Conservation (phyloP, 2,888 invertebrate species). For the Luperina nickerlii region DNA sequence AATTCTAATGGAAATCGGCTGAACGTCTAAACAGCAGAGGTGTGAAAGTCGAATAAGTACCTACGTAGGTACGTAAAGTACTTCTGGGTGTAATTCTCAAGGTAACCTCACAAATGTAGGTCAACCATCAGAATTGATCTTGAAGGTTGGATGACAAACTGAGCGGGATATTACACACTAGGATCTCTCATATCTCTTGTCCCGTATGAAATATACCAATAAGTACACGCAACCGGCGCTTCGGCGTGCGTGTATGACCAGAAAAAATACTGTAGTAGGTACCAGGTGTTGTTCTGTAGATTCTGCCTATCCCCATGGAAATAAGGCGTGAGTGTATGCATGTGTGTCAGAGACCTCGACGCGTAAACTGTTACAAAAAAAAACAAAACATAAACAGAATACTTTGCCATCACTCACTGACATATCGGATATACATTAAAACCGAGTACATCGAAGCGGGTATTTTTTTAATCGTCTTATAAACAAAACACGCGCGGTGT, state of each 20-base stretch:
- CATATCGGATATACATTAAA: too few relatives aligned
- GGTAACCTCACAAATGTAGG: slow-evolving; percentile 18
- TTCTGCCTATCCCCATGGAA: not conserved
- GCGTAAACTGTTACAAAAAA: too few relatives aligned
- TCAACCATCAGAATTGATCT: slow-evolving; percentile 3
- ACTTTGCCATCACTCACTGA: too few relatives aligned
- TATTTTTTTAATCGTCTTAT: too few relatives aligned
- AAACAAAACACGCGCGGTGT: too few relatives aligned
- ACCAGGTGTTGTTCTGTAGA: too few relatives aligned
- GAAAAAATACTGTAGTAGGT: too few relatives aligned
- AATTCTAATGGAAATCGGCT: slow-evolving; percentile 48
- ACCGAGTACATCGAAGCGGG: too few relatives aligned
- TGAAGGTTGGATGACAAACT: not conserved
- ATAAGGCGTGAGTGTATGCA: not conserved
- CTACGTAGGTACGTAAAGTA: not conserved
- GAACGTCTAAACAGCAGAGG: not conserved
- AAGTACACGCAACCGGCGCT: not conserved
- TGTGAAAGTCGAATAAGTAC: slow-evolving; percentile 27
- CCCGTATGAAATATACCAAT: not conserved
- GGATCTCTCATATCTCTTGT: not conserved
- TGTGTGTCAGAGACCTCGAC: too few relatives aligned
- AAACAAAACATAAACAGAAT: too few relatives aligned
- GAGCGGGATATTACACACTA: not conserved
- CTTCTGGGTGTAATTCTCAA: slow-evolving; percentile 1
- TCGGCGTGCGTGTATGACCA: not conserved